Evolutionary conservation across 2,797 vertebrate species (phyloP).

Genomic region (Coluber constrictor): DNA sequence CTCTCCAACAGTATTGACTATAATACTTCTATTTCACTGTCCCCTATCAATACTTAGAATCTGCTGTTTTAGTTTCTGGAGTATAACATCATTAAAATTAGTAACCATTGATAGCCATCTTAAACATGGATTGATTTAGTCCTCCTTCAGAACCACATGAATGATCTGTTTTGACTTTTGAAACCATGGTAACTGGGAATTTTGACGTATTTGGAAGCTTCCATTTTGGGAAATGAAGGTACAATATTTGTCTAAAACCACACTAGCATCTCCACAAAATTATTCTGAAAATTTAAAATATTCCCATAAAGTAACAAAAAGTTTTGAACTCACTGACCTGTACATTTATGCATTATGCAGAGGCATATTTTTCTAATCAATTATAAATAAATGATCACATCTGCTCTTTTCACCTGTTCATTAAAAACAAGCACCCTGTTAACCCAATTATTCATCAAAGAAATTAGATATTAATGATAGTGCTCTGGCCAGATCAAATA

Average conservation of each 20-base stretch:
- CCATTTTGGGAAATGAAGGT: background rate
- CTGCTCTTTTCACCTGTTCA: background rate
- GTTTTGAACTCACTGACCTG: background rate
- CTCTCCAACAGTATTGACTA: background rate
- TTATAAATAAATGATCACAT: background rate
- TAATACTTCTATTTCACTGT: background rate
- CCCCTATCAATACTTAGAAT: background rate
- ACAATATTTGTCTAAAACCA: background rate
- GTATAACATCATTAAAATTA: background rate
- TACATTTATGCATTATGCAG: background rate
- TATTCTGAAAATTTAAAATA: background rate
- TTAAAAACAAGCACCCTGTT: background rate
- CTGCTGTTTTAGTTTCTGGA: background rate
- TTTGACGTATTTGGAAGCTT: background rate
- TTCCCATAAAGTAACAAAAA: background rate
- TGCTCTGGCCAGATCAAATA: background rate
- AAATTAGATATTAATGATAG: background rate
- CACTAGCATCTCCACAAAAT: too few relatives aligned
- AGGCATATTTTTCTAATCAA: background rate
- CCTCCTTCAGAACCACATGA: background rate
- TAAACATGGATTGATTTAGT: background rate
- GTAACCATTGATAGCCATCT: background rate
- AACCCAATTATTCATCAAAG: background rate
- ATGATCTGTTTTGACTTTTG: background rate
- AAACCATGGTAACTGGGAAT: background rate